Conservation (phyloP, 2,797 vertebrate species). For the Syncerus caffer region DNA sequence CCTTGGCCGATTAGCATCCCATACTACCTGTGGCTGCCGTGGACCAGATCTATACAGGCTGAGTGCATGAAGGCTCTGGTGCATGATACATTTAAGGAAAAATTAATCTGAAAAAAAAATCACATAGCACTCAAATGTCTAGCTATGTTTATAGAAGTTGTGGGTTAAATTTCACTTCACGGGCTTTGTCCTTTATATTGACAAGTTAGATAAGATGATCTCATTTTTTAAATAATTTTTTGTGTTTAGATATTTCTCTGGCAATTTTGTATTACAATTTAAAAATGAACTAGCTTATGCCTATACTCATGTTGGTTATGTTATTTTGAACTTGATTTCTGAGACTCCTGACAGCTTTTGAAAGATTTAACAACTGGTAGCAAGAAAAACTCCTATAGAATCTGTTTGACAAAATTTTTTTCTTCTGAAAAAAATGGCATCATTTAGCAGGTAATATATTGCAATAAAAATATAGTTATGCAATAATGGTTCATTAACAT, state of each 20-base stretch:
- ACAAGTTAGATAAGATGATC: constrained; percentile 79
- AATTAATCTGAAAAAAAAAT: constrained; percentile 64
- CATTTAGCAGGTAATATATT: constrained; percentile 84
- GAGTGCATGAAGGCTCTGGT: constrained; percentile 59
- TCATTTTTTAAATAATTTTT: constrained; percentile 78
- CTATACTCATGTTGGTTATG: constrained; percentile 77
- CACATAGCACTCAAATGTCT: constrained; percentile 75
- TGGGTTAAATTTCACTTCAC: constrained; percentile 74
- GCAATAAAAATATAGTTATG: constrained; percentile 84
- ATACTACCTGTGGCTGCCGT: constrained; percentile 4
- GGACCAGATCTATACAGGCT: constrained; percentile 53
- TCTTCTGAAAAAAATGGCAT: constrained; percentile 72
- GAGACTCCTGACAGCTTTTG: constrained; percentile 84
- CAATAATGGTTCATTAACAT: constrained; percentile 85
- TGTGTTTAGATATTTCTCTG: constrained; percentile 78
- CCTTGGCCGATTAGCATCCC: background rate
- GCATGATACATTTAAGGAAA: constrained; percentile 75
- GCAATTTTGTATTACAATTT: constrained; percentile 78
- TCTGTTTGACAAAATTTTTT: constrained; percentile 75
- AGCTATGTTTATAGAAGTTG: constrained; percentile 75
- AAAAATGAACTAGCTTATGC: constrained; percentile 80
- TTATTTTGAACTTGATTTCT: constrained; percentile 85
- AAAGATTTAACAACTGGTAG: constrained; percentile 86
- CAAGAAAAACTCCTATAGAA: constrained; percentile 81
- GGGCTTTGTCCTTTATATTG: constrained; percentile 78